These are phyloP conservation scores for Minunthozetes semirufus DNA, from an alignment of 2,888 invertebrate genomes.

Conservation along the genomic window DNA sequence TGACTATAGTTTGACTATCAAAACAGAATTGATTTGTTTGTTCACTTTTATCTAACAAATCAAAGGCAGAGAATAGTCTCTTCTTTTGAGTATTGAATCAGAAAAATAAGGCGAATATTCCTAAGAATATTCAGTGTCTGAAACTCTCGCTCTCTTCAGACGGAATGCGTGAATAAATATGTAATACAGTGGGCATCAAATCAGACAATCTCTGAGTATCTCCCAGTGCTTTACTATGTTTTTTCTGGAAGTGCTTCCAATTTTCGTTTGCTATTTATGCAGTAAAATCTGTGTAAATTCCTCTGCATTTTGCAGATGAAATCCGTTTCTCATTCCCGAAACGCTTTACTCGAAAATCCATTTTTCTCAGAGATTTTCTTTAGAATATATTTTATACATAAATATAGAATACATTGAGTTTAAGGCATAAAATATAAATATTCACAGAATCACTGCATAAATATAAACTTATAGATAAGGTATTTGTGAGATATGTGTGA, in stretches of 20 bases:
- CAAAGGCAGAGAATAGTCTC: background rate
- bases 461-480: slow-evolving; percentile 18
- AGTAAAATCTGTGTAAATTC: slow-evolving; percentile 26
- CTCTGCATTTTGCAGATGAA: slow-evolving; percentile 24
- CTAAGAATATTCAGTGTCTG: background rate
- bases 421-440: slow-evolving; percentile 37
- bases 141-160: background rate
- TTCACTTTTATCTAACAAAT: background rate
- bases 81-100: background rate
- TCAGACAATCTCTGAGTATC: slow-evolving; percentile 25
- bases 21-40: slow-evolving; percentile 12
- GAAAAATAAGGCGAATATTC: background rate
- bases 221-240: slow-evolving; percentile 4
- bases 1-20: slow-evolving; percentile 9
- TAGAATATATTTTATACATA: too few relatives aligned
- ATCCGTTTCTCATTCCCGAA: slow-evolving; percentile 26
- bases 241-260: slow-evolving; percentile 5
- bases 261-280: slow-evolving; percentile 23
- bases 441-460: slow-evolving; percentile 19
- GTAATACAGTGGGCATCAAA: slow-evolving; percentile 27
- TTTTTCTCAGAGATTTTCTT: slow-evolving; percentile 27
- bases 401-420: background rate
- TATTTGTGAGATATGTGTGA: background rate
- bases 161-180: slow-evolving; percentile 22
- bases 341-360: slow-evolving; percentile 7